Base-by-base conservation (phyloP, 2,888 invertebrate species). In the Agrochola lota region DNA sequence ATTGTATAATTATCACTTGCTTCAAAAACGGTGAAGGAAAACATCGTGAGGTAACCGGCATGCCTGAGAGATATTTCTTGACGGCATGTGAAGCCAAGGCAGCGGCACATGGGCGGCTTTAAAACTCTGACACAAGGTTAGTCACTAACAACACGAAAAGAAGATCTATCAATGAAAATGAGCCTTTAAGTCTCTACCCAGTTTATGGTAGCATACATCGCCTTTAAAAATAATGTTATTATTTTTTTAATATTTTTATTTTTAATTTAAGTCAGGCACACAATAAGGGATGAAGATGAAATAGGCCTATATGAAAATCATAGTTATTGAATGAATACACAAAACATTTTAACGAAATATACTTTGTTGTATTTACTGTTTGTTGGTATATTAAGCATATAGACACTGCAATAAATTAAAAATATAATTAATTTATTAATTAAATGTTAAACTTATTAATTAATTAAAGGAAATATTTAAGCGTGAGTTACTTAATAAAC, bases 401-500 rank as follows among this genome's bases (percentile, higher is more conserved):
- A 71, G 12, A 87, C 77, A 87, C 15, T 46, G 83, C 78, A 86
- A 83, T 86, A 87, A 85, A 78, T 85, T 80, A 85, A 74, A 74
- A 71, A 52, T 66, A 80, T 4, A 74, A 71, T 35, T 67, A 6
- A 46, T n/a, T n/a, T n/a, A n/a, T 9, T 55, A 17, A 30, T 26
- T n/a, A 17, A 60, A 77, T 69, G 11, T 70, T 60, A 40, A 70
- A 67, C 15, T 62, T 67, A 78, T n/a, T 52, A 46, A 40, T 40
- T 57, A 55, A 55, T 35, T 52, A 30, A 59, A 52, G 26, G 11
- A 74, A 74, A 64, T 71, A 71, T 40, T 26, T 46, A 73, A 66
- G 66, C 59, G 30, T 62, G 46, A 35, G 4, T 71, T 35, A 35
- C 35, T 35, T 26, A 26, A 49, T 40, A 8, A 78, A 20, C 12